Conservation (phyloP, 53 echinoderm and acorn worm genomes). For the Arbacia lixula region DNA sequence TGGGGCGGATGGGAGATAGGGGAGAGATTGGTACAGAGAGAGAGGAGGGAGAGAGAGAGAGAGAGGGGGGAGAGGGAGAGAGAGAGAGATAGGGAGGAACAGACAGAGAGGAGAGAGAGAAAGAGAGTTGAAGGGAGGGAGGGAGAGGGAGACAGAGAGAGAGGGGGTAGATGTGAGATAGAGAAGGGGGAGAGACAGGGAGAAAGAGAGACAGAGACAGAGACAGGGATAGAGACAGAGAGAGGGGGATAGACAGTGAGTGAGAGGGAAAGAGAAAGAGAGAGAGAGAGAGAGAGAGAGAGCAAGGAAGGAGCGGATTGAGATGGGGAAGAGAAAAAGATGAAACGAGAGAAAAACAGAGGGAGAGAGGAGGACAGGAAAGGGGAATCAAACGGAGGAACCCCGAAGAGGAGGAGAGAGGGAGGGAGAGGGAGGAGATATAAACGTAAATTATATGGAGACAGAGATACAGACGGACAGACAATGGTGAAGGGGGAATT, state of each 20-base stretch:
- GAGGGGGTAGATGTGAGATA: background rate
- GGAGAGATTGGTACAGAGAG: too few species aligned
- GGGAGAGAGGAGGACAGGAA: background rate
- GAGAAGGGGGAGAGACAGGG: background rate
- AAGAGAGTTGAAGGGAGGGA: background rate
- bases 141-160: background rate
- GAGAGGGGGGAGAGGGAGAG: too few species aligned
- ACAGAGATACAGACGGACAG: background rate
- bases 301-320: background rate
- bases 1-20: too few species aligned
- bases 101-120: background rate
- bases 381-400: too few species aligned
- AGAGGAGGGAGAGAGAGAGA: too few species aligned
- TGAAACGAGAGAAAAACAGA: background rate
- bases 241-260: too few species aligned
- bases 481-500: background rate
- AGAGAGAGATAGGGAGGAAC: too few species aligned
- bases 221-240: background rate
- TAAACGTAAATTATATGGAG: too few species aligned
- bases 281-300: background rate
- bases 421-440: background rate
- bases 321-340: background rate
- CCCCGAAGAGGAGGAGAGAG: background rate
- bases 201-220: background rate
- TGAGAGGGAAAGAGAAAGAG: background rate